Evolutionary conservation across 2,888 invertebrate species (phyloP).

Genomic region (Trichopria drosophilae): DNA sequence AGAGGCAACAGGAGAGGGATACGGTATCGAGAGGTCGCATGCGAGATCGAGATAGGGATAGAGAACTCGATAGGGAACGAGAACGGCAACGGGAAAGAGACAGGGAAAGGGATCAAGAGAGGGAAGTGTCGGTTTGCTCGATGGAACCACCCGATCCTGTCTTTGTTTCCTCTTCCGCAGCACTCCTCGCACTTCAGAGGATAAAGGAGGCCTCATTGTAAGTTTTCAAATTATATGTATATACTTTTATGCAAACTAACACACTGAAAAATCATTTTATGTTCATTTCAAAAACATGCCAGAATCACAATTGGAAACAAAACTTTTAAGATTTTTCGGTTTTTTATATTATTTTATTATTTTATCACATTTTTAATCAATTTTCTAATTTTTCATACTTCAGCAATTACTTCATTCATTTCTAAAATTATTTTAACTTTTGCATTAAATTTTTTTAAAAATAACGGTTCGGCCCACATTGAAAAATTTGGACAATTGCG

Average conservation of each 20-base stretch:
- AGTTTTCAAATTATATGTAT: constrained; percentile 44
- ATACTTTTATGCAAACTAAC: not conserved
- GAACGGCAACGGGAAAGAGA: constrained; percentile 43
- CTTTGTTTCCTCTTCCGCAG: constrained; percentile 59
- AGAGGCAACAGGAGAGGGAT: constrained; percentile 34
- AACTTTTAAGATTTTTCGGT: not conserved
- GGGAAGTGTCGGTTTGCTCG: constrained; percentile 52
- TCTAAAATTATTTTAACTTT: no score
- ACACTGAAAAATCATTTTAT: not conserved
- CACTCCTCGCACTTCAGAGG: constrained; percentile 62
- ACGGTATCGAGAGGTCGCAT: constrained; percentile 28
- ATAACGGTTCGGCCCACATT: no score
- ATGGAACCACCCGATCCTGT: constrained; percentile 55
- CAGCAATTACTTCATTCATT: no score
- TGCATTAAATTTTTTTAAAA: no score
- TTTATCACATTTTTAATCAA: no score
- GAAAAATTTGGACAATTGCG: no score
- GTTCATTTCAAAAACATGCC: not conserved
- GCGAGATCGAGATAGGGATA: constrained; percentile 28
- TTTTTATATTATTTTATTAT: not conserved
- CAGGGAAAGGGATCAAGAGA: constrained; percentile 42
- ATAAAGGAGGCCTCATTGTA: constrained; percentile 63
- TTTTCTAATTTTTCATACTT: no score
- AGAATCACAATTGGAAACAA: not conserved
- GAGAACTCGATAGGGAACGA: constrained; percentile 37